phyloP scores from a whole-genome alignment of 2,113 vertebrate species.

The Condylura cristata region DNA sequence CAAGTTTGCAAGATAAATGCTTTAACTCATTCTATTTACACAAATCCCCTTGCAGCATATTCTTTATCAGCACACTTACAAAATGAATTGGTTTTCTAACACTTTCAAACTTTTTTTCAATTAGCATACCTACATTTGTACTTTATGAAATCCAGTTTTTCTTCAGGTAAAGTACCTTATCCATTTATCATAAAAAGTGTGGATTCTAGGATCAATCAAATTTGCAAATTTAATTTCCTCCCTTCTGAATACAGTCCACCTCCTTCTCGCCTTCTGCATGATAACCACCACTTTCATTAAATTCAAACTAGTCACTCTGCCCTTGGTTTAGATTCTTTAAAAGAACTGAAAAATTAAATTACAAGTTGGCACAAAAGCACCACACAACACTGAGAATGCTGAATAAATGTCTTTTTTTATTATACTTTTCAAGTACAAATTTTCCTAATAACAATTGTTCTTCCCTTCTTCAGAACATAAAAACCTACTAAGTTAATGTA shows the following conservation, averaged over 20 bases:
- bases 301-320: constrained; percentile 4
- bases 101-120: constrained; percentile 59
- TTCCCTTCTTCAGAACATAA: background rate
- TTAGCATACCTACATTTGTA: constrained; percentile 51
- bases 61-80: constrained; percentile 47
- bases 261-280: background rate
- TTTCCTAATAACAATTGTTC: background rate
- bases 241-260: constrained; percentile 27
- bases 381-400: background rate
- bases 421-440: background rate
- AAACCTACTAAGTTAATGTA: background rate
- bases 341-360: constrained; percentile 38
- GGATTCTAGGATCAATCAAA: constrained; percentile 55
- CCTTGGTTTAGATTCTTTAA: background rate
- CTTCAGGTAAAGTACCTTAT: constrained; percentile 60
- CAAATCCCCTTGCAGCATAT: constrained; percentile 43
- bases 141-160: constrained; percentile 60
- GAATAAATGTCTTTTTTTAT: background rate
- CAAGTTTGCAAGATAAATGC: constrained; percentile 69
- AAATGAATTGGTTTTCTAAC: constrained; percentile 70
- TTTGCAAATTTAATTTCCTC: constrained; percentile 63
- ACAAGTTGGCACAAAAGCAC: background rate
- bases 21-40: constrained; percentile 69
- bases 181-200: constrained; percentile 49
- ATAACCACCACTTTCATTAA: constrained; percentile 54